phyloP scores from a whole-genome alignment of 1,140 invertebrate species.

The Antheraea mylitta region DNA sequence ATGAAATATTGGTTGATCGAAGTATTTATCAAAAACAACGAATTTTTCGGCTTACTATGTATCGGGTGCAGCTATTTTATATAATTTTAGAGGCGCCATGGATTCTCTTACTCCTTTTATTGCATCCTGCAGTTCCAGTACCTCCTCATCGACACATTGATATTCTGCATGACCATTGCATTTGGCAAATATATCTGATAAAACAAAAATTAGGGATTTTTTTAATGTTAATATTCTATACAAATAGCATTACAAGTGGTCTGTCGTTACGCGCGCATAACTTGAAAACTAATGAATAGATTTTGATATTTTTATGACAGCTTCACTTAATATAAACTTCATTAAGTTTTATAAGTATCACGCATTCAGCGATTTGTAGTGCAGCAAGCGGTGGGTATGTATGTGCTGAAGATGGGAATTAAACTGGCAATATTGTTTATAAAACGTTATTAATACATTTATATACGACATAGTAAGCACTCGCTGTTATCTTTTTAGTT shows the following conservation, averaged over 20 bases:
- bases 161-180: slow-evolving; percentile 81
- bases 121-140: slow-evolving; percentile 81
- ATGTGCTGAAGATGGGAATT: too few relatives aligned
- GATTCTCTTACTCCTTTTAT: slow-evolving; percentile 80
- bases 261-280: too few relatives aligned
- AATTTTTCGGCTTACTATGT: slow-evolving; percentile 73
- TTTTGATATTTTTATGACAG: background rate
- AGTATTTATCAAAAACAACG: background rate
- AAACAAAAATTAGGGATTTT: background rate
- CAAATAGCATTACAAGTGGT: too few relatives aligned
- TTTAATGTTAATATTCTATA: too few relatives aligned
- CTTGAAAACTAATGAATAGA: background rate
- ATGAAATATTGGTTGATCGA: too few relatives aligned
- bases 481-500: too few relatives aligned
- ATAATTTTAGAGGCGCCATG: slow-evolving; percentile 80
- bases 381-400: background rate
- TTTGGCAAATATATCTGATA: slow-evolving; percentile 61
- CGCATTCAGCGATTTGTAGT: background rate
- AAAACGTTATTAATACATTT: too few relatives aligned
- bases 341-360: background rate
- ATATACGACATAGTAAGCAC: too few relatives aligned
- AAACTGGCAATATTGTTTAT: too few relatives aligned
- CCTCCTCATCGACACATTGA: slow-evolving; percentile 80
- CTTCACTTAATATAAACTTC: too few relatives aligned
- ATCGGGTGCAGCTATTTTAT: slow-evolving; percentile 80